Percentiles rank a stretch among this genome's conserved stretches.
phyloP scores from a whole-genome alignment of 2,888 invertebrate species.

The Sylvicola cinctus region DNA sequence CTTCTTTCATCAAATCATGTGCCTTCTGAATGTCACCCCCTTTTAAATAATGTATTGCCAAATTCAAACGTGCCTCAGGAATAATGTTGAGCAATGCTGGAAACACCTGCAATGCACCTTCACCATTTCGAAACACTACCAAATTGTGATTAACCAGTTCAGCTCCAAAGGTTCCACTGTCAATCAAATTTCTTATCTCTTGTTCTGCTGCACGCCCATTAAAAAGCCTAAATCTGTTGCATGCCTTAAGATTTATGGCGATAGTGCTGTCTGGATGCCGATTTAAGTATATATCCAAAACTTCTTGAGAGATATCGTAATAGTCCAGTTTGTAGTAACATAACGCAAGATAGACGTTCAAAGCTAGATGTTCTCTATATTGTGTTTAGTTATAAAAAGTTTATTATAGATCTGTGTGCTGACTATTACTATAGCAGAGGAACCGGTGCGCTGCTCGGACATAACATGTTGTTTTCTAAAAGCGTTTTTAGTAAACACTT shows the following conservation, averaged over 20 bases:
- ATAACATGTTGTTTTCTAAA: too few relatives aligned
- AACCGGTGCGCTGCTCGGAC: too few relatives aligned
- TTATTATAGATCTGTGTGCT: too few relatives aligned
- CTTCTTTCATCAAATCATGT: conserved; percentile 66
- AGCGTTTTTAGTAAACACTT: too few relatives aligned
- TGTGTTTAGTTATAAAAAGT: too few relatives aligned
- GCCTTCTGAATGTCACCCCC: conserved; percentile 80
- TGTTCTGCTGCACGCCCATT: conserved; percentile 89
- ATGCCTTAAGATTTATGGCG: conserved; percentile 80
- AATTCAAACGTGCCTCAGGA: conserved; percentile 87
- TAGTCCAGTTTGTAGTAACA: conserved; percentile 98
- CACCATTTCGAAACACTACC: conserved; percentile 85
- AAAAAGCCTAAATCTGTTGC: conserved; percentile 56
- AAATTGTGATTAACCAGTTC: conserved; percentile 81
- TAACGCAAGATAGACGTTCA: conserved; percentile 92
- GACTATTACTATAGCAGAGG: too few relatives aligned
- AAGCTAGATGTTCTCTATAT: conserved; percentile 63
- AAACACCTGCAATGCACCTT: conserved; percentile 76
- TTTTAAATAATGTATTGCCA: conserved; percentile 83
- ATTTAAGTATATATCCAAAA: conserved; percentile 80
- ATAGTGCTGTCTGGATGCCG: conserved; percentile 85
- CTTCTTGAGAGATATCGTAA: conserved; percentile 95
- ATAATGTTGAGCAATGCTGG: conserved; percentile 87
- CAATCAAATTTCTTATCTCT: conserved; percentile 64
- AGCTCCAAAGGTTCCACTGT: conserved; percentile 49